Conservation (phyloP, 2,113 vertebrate genomes). For the Furnarius figulus region DNA sequence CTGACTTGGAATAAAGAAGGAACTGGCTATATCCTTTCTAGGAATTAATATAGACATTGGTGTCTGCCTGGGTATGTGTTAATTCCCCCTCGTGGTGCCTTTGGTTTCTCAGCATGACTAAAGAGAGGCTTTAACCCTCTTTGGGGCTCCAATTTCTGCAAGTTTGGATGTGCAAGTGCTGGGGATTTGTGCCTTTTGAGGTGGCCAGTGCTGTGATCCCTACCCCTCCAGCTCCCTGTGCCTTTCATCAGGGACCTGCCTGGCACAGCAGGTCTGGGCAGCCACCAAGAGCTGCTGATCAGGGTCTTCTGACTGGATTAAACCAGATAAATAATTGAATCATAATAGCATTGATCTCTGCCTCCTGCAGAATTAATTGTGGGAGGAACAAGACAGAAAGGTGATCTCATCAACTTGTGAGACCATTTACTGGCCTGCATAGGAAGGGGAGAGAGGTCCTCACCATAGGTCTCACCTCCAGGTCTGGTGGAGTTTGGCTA, state of each 20-base stretch:
- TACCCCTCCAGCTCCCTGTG: neutral
- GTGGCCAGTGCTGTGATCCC: neutral
- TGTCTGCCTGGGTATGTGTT: neutral
- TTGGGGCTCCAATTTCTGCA: neutral
- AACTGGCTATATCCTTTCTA: neutral
- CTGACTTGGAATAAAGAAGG: neutral
- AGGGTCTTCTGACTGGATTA: neutral
- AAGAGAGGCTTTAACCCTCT: neutral
- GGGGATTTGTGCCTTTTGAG: neutral
- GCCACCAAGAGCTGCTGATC: neutral
- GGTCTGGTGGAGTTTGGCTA: neutral
- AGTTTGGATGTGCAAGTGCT: neutral
- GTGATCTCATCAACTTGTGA: slow-evolving; percentile 17
- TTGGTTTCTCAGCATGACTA: neutral
- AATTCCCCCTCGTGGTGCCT: neutral
- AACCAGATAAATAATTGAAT: slow-evolving; percentile 17
- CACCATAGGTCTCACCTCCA: neutral
- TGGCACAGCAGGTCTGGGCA: neutral
- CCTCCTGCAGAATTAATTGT: slow-evolving; percentile 22
- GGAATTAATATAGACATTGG: neutral
- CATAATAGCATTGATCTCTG: neutral
- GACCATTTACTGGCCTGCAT: neutral
- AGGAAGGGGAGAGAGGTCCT: neutral
- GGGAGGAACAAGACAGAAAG: neutral
- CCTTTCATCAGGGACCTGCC: fast-evolving